These are phyloP conservation scores for Chironomus tepperi DNA, from an alignment of 1,140 invertebrate species.

Conservation along the genomic window DNA sequence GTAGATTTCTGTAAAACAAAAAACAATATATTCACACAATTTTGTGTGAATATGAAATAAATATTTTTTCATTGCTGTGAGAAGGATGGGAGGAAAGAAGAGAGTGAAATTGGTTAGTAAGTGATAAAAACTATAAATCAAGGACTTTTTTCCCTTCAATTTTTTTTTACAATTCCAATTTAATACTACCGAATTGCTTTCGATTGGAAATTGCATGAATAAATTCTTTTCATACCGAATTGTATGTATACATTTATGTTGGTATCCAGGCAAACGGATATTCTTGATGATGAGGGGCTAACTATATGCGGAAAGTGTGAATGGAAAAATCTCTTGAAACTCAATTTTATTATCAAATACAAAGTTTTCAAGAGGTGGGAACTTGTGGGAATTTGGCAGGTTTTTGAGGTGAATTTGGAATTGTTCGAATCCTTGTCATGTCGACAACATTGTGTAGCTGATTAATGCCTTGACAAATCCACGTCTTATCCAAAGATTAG, in stretches of 20 bases:
- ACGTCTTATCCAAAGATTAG: no score
- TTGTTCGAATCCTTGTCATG: no score
- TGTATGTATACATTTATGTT: not conserved
- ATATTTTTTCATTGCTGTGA: no score
- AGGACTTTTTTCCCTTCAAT: not conserved
- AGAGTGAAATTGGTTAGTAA: not conserved
- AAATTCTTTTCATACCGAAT: not conserved
- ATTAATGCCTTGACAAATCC: no score
- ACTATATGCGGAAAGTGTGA: not conserved
- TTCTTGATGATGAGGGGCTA: not conserved
- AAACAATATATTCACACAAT: no score
- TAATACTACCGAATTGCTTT: constrained; percentile 1
- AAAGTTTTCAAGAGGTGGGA: not conserved
- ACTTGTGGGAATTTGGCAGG: no score
- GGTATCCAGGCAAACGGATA: not conserved
- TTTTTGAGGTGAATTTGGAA: no score
- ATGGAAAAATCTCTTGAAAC: not conserved
- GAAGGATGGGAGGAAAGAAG: not conserved
- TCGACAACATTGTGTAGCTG: no score
- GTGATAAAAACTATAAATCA: constrained; percentile 23
- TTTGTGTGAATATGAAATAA: no score
- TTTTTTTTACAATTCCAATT: not conserved
- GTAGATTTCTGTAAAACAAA: no score
- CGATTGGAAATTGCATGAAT: not conserved
- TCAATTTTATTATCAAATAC: constrained; percentile 1